Base-by-base conservation (phyloP, 1,140 invertebrate genomes). In the Steinernema feltiae region DNA sequence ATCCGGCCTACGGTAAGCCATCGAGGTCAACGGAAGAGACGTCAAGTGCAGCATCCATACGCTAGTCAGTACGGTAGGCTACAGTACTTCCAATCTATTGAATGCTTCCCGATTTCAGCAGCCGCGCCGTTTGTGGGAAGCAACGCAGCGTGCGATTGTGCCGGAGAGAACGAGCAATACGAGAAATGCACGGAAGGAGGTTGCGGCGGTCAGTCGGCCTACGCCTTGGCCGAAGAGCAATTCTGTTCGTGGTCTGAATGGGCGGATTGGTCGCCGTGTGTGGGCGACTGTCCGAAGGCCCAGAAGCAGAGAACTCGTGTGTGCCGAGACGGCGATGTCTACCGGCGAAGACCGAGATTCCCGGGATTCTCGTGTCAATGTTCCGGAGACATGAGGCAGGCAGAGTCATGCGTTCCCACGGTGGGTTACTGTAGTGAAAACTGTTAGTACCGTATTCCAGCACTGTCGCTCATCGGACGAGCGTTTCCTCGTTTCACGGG, bases 1-100 rank as follows among this genome's bases (percentile, higher is more conserved):
- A 77, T 77, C n/a, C 69, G 73, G 24, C 76, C 76, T 31, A 72
- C 70, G 15, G 75, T 75, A 35, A 74, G 73, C 24, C 76, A 77
- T 69, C 32, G 76, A 30, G 76, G 53, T 15, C 53, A 27, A 7
- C 12, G 53, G 53, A 63, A 21, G 53, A 12, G 53, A 27, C 7
- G 53, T 3, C 53, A 63, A 21, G 24, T 27, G 2, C 15, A 15
- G 24, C 53, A 63, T 3, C 24, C 53, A 3, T 63, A 46, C n/a
- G 41, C 24, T 27, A 63, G 53, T 21, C 53, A 63, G 53, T 63
- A 63, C 53, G 53, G 53, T 63, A 63, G 7, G 53, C 7, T 63
- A 3, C 7, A 63, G 24, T 27, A 63, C 7, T n/a, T n/a, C 7
- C n/a, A 46, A 12, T 46, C n/a, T 46, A 46, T 12, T 46, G 7